Evolutionary conservation across 2,797 vertebrate species (phyloP), one percentile per base, ranked within the genome.

Genomic region (Trachurus trachurus): DNA sequence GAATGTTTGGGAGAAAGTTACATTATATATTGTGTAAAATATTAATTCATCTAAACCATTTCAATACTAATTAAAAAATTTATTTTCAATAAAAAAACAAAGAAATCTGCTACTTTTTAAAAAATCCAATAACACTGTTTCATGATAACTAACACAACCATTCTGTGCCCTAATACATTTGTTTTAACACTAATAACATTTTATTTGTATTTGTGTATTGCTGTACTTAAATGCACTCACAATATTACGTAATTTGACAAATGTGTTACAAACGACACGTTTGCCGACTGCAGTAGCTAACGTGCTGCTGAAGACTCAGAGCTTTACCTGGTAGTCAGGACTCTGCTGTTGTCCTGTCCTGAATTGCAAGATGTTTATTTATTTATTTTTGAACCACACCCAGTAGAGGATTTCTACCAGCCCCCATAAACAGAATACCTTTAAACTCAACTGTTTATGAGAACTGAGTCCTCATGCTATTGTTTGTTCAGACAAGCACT

Each of bases 11-110:
- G 44, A 63, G 1, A 82, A 73, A 64, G 60, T 58, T 40, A 58
- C 57, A 3, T 37, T 37, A 37, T 37, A 37, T 37, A 37, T 8
- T 37, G 34, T 37, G 34, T 37, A 53, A 66, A 44, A 40, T 65
- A 52, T 74, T 70, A 8, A 47, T 73, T 60, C 57, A 69, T 44
- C 44, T 83, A 74, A 77, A 61, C 4, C 13, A 9, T 63, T 81
- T 0, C 2, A 0, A 0, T 75, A 5, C 1, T 66, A 44, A 65
- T 68, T 59, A 58, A 78, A 80, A 76, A 39, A 4, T 80, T 1
- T 91, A 83, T 90, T 90, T 89, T 89, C 50, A 85, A 84, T 90
- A 79, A 88, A 87, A 89, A 77, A 56, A 0, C 13, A 8, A 71
- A 61, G 1, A 40, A 52, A 74, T 40, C 5, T 70, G 1, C 13